Evolutionary conservation across 1,140 invertebrate genomes (phyloP).

Genomic region (Venustaconcha ellipsiformis): DNA sequence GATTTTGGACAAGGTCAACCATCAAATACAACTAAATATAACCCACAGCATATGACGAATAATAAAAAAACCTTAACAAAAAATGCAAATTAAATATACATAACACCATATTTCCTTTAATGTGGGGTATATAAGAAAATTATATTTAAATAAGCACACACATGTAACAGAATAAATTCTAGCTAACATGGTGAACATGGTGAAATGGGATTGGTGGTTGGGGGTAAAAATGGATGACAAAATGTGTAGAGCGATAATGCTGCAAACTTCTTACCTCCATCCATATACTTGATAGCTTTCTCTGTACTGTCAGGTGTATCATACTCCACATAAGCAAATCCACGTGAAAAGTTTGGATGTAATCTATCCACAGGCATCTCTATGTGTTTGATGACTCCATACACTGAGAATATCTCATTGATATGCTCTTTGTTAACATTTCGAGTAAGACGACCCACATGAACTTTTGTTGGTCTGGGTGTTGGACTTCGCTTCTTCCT

Average conservation of each 20-base stretch:
- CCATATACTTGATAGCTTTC: slow-evolving; percentile 99
- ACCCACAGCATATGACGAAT: too few relatives aligned
- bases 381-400: slow-evolving; percentile 89
- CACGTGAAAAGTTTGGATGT: slow-evolving; percentile 86
- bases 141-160: too few relatives aligned
- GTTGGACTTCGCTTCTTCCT: slow-evolving; percentile 57
- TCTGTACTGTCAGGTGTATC: slow-evolving; percentile 94
- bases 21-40: too few relatives aligned
- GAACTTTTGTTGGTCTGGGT: slow-evolving; percentile 78
- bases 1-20: too few relatives aligned
- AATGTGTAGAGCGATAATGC: neutral
- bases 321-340: slow-evolving; percentile 96
- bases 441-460: slow-evolving; percentile 89
- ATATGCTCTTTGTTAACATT: slow-evolving; percentile 94
- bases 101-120: too few relatives aligned
- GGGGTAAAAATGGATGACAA: neutral
- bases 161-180: too few relatives aligned
- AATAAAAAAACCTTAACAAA: too few relatives aligned
- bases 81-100: too few relatives aligned
- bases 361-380: slow-evolving; percentile 90
- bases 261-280: slow-evolving; percentile 83
- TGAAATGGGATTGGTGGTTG: too few relatives aligned
- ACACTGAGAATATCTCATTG: slow-evolving; percentile 93
- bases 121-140: neutral
- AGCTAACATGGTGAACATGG: too few relatives aligned